phyloP scores from a whole-genome alignment of 2,113 vertebrate genomes.

The Morone saxatilis region DNA sequence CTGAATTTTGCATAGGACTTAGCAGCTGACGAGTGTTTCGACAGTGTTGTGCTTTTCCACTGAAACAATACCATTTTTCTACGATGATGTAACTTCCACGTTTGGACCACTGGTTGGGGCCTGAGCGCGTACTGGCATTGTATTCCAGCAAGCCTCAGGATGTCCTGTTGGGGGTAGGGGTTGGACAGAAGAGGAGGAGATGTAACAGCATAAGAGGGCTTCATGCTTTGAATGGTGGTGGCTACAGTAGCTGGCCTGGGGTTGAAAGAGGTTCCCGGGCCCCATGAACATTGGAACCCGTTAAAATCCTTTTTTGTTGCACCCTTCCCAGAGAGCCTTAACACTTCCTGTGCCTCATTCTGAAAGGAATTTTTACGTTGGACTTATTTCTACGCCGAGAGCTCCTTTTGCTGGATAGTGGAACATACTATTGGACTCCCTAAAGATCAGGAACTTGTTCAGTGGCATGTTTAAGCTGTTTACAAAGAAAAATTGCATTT shows the following conservation, averaged over 20 bases:
- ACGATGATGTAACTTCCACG: slow-evolving; percentile 87
- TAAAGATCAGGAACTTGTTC: background rate
- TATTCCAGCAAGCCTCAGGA: slow-evolving; percentile 95
- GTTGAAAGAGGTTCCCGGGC: slow-evolving; percentile 25
- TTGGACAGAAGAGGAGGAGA: slow-evolving; percentile 80
- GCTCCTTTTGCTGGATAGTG: slow-evolving; percentile 1
- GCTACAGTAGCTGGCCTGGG: slow-evolving; percentile 39
- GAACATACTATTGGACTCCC: background rate
- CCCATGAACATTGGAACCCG: background rate
- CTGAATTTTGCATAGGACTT: slow-evolving; percentile 10
- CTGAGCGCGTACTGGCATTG: slow-evolving; percentile 89
- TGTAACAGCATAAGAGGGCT: slow-evolving; percentile 43
- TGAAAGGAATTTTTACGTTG: background rate
- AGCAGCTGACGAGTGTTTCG: slow-evolving; percentile 59
- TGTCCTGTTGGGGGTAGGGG: slow-evolving; percentile 92
- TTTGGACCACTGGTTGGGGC: slow-evolving; percentile 86
- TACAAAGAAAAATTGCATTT: background rate
- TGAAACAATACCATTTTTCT: slow-evolving; percentile 86
- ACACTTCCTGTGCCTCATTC: background rate
- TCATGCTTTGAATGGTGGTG: slow-evolving; percentile 54
- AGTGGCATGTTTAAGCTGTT: background rate
- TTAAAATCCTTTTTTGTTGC: background rate
- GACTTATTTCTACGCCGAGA: slow-evolving; percentile 11
- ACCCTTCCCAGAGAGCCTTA: background rate
- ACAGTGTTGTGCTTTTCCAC: slow-evolving; percentile 72